These are phyloP conservation scores for Gnatocerus cornutus DNA, from an alignment of 2,888 invertebrate genomes.

Conservation along the genomic window DNA sequence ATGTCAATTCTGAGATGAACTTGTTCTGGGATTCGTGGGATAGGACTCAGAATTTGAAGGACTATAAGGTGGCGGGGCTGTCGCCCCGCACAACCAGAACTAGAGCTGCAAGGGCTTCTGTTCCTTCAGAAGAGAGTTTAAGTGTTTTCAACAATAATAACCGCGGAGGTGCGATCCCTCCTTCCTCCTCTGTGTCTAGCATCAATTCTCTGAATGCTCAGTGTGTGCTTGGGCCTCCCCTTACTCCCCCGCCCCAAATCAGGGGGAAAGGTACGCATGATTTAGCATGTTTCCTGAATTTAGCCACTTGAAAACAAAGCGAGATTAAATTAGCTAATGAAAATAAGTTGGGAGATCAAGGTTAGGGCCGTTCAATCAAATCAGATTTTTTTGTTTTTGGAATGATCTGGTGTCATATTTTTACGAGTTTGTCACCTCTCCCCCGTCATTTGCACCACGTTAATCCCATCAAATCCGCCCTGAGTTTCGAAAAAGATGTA, in stretches of 20 bases:
- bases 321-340: not conserved
- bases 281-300: constrained; percentile 23
- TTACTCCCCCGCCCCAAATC: constrained; percentile 67
- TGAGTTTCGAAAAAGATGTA: too few species aligned
- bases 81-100: constrained; percentile 72
- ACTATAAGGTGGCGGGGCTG: constrained; percentile 62
- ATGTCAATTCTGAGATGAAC: constrained; percentile 75
- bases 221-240: constrained; percentile 64
- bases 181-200: constrained; percentile 73
- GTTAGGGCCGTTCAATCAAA: too few species aligned
- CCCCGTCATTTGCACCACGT: not conserved
- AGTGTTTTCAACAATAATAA: constrained; percentile 69
- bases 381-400: not conserved
- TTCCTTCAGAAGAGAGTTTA: constrained; percentile 76
- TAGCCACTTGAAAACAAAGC: not conserved
- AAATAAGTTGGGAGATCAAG: too few species aligned
- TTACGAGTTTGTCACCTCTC: not conserved
- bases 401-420: constrained; percentile 1
- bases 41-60: constrained; percentile 74
- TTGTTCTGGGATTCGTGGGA: constrained; percentile 98
- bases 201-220: constrained; percentile 71
- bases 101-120: constrained; percentile 73
- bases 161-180: constrained; percentile 68
- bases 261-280: constrained; percentile 69
- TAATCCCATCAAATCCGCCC: not conserved